Conservation (phyloP, 2,113 vertebrate species). For the Cryptotis parvus region DNA sequence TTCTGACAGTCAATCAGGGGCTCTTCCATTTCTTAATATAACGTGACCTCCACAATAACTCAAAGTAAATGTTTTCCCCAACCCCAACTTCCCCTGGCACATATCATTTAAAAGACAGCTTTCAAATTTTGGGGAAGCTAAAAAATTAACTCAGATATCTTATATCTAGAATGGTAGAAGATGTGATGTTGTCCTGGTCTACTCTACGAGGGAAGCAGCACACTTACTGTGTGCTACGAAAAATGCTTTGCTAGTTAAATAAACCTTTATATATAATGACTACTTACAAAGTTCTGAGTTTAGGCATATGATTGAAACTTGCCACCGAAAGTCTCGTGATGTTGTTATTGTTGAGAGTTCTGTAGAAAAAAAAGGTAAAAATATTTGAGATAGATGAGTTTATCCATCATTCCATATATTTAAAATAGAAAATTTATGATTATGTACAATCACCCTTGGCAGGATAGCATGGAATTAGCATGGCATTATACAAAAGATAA, state of each 20-base stretch:
- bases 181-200: neutral
- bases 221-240: neutral
- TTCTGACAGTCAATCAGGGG: slow-evolving; percentile 89
- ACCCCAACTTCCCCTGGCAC: slow-evolving; percentile 44
- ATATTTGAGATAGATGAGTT: slow-evolving; percentile 31
- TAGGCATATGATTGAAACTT: slow-evolving; percentile 99
- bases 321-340: slow-evolving; percentile 97
- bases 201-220: neutral
- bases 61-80: slow-evolving; percentile 81
- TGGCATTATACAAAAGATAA: neutral
- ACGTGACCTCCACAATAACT: slow-evolving; percentile 83
- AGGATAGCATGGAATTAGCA: neutral
- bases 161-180: neutral
- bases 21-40: slow-evolving; percentile 86
- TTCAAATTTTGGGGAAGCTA: slow-evolving; percentile 56
- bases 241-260: neutral
- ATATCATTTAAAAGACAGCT: slow-evolving; percentile 67
- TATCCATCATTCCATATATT: neutral
- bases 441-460: neutral
- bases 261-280: slow-evolving; percentile 3
- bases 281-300: slow-evolving; percentile 99
- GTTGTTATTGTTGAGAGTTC: slow-evolving; percentile 99
- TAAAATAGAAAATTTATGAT: neutral
- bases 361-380: slow-evolving; percentile 84
- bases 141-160: neutral